Base-by-base conservation (phyloP, 1,140 invertebrate species). In the Pseudomyrmex pallidus region DNA sequence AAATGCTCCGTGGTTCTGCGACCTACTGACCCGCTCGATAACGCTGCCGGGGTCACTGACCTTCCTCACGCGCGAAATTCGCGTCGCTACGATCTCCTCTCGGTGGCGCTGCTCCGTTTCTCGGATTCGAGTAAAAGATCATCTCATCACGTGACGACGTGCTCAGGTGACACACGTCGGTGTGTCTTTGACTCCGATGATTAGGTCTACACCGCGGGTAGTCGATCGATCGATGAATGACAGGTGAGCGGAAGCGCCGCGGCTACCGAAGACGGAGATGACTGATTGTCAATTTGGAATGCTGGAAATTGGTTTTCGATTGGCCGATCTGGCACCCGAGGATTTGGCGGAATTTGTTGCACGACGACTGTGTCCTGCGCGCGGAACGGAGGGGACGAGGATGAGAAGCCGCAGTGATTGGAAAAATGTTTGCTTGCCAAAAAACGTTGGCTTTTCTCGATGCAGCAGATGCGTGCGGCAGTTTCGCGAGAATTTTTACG, bases 21-120 rank as follows among this genome's bases (percentile, higher is more conserved):
- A 94, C 94, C 94, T 93, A 94, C 93, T 94, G 94, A 94, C 94
- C 94, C 93, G 94, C 93, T 94, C 94, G 93, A 94, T 94, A 94
- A 94, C 92, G 91, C 92, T 92, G 86, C 91, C 90, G 89, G 46
- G 93, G 91, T 94, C 91, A 93, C 90, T 94, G 92, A 94, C 93
- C 93, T 93, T 92, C 89, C 91, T 83, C 90, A 86, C 74, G 86
- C 85, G 90, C 89, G 85, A 91, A 92, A 92, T 93, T 91, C 88
- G 72, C 73, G 48, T 46, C 62, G 62, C 68, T 66, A 63, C 77
- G 70, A 74, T 73, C 76, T 84, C 35, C 70, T 66, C 57, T 35
- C 35, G 35, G 5, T 35, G 72, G 59, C 59, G 12, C 56, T 72
- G 57, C n/a, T 44, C 52, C 64, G 70, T 63, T 12, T 52, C 57